phyloP scores from a whole-genome alignment of 2,797 vertebrate genomes.

The Spheniscus humboldti region DNA sequence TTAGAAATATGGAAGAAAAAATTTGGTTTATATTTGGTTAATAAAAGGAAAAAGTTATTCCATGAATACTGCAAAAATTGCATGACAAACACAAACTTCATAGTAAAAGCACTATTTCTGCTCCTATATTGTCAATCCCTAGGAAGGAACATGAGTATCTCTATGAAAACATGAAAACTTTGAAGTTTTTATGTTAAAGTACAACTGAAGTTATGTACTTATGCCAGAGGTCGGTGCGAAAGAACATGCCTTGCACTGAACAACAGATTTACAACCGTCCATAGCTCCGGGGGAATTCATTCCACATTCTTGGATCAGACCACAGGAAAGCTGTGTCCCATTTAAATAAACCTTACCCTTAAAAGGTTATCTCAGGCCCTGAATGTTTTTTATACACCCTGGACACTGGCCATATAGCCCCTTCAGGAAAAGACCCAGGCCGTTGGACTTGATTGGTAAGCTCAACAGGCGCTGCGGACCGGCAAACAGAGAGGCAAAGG shows the following conservation, averaged over 20 bases:
- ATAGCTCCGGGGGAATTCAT: not conserved
- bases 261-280: not conserved
- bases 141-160: not conserved
- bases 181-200: not conserved
- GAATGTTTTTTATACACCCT: not conserved
- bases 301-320: not conserved
- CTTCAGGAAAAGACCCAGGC: no score
- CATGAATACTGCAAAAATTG: not conserved
- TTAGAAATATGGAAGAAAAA: not conserved
- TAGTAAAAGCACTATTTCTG: not conserved
- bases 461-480: not conserved
- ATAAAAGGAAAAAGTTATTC: not conserved
- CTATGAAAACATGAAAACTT: not conserved
- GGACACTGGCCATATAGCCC: rapidly evolving
- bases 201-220: not conserved
- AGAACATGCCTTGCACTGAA: not conserved
- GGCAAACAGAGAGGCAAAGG: not conserved
- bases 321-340: not conserved
- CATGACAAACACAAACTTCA: not conserved
- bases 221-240: not conserved
- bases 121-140: not conserved
- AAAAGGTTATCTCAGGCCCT: not conserved
- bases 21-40: rapidly evolving
- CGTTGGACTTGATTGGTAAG: not conserved
- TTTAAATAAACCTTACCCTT: not conserved